Evolutionary conservation across 2,888 invertebrate species (phyloP).

Genomic region (Hydroisotoma schaefferi): DNA sequence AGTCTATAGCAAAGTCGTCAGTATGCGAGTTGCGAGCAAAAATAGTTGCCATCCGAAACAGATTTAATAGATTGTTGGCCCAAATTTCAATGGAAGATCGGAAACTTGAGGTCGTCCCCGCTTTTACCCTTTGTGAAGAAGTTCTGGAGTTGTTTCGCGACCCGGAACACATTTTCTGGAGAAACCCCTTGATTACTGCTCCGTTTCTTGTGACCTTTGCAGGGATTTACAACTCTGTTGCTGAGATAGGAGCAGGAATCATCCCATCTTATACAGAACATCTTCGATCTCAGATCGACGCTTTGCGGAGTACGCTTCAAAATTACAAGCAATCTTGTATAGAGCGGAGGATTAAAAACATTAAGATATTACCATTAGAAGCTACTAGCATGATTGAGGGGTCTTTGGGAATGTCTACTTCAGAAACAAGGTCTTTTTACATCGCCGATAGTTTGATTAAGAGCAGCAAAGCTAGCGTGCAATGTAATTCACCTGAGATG

Average conservation of each 20-base stretch:
- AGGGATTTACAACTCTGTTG: constrained; percentile 23
- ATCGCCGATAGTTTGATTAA: constrained; percentile 9
- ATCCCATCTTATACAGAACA: constrained; percentile 26
- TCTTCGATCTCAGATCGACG: constrained; percentile 17
- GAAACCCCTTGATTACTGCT: constrained; percentile 16
- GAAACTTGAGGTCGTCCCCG: constrained; percentile 30
- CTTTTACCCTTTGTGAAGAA: constrained; percentile 32
- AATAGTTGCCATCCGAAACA: constrained; percentile 26
- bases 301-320: constrained; percentile 10
- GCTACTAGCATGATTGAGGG: constrained; percentile 19
- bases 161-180: constrained; percentile 23
- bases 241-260: constrained; percentile 18
- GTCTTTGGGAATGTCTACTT: neutral
- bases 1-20: constrained; percentile 19
- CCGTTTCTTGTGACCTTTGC: constrained; percentile 28
- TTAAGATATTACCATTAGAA: constrained; percentile 9
- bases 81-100: constrained; percentile 24
- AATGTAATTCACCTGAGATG: neutral
- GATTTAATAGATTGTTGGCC: constrained; percentile 20
- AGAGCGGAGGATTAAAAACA: constrained; percentile 1
- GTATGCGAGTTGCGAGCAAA: constrained; percentile 29
- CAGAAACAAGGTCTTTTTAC: neutral
- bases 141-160: constrained; percentile 31
- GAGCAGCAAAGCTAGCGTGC: neutral
- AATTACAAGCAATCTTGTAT: constrained; percentile 22